Evolutionary conservation across 2,797 vertebrate species (phyloP).

Genomic region (Phataginus tetradactyla): DNA sequence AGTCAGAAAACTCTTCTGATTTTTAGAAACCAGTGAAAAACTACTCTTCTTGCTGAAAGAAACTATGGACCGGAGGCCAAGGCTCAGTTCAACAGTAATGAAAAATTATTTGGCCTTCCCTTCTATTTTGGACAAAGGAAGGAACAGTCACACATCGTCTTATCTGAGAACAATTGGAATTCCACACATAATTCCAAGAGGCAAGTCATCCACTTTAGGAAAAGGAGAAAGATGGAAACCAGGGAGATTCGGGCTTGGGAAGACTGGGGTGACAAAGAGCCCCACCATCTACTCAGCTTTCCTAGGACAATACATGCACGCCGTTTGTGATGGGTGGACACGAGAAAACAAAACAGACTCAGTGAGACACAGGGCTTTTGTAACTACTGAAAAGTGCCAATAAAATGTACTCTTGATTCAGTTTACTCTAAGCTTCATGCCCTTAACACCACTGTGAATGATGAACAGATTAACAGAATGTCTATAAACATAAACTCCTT

Average conservation of each 20-base stretch:
- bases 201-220: neutral
- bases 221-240: neutral
- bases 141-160: neutral
- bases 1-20: neutral
- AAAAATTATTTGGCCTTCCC: neutral
- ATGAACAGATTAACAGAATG: conserved; percentile 45
- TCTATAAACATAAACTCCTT: conserved; percentile 18
- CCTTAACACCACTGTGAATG: conserved; percentile 32
- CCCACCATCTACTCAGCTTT: neutral
- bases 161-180: neutral
- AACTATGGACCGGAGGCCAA: neutral
- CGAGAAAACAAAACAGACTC: neutral
- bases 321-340: neutral
- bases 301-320: neutral
- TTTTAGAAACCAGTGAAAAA: neutral
- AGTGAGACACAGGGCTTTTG: neutral
- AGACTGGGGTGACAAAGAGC: neutral
- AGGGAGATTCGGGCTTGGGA: neutral
- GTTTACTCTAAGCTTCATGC: neutral
- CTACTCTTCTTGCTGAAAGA: neutral
- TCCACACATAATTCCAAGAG: neutral
- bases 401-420: conserved; percentile 19
- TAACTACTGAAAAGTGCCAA: neutral
- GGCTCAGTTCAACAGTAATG: neutral
- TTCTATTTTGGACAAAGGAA: conserved; percentile 14